Base-by-base conservation (phyloP, 2,113 vertebrate genomes). In the Labeo rohita region DNA sequence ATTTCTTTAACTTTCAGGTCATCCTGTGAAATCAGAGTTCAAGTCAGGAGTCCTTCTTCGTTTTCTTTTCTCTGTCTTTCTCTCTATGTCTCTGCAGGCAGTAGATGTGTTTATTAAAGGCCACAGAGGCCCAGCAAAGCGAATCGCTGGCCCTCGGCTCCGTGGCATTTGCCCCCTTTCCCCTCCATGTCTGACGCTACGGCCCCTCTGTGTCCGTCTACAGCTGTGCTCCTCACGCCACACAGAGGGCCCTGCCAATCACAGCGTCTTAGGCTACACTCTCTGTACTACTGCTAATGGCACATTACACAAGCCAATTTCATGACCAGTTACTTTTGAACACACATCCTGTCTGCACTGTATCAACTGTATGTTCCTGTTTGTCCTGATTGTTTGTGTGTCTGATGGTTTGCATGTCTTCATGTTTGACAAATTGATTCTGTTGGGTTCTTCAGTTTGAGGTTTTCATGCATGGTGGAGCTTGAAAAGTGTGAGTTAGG, bases 181-280 rank as follows among this genome's bases (percentile, higher is more conserved):
- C 28, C 28, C 28, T 28, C 28, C 28, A 28, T 28, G 28, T 28
- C 28, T 28, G 28, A 28, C 28, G 28, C 28, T 28, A 28, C 28
- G 28, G 28, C 28, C 28, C 28, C 28, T 28, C 28, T 28, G 28
- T 87, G 15, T 45, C 56, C 3, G 80, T 81, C 79, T 81, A 68
- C 80, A 82, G 80, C 80, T 82, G 77, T 43, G 16, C 23, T 82
- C 88, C 68, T 50, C 80, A 34, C 2, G 7, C 66, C n/a, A 21
- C 84, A 79, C 91, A 91, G 91, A 90, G 91, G 91, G 89, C 88
- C 88, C 93, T 93, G 93, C 93, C 93, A 94, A 91, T 94, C 92
- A 93, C 88, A 89, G 28, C 28, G 28, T 28, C 28, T 28, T 28
- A 28, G 28, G 28, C 28, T 28, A 28, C 28, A 81, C n/a, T 23